phyloP scores from a whole-genome alignment of 1,140 invertebrate genomes.

The Charaxes varanes region DNA sequence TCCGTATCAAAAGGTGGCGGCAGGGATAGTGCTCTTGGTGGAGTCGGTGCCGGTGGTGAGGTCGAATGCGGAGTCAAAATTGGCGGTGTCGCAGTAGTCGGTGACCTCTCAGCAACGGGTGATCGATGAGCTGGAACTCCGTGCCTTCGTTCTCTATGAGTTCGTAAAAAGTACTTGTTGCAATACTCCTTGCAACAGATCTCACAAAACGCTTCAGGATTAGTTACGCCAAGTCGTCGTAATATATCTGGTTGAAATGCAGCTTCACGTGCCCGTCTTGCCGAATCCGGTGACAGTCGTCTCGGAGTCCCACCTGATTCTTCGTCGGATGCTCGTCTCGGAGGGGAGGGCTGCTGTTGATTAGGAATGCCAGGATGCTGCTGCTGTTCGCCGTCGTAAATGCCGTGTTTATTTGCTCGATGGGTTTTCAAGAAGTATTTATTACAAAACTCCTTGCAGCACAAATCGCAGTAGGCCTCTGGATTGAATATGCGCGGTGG shows the following conservation, averaged over 20 bases:
- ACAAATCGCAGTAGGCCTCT: slow-evolving; percentile 96
- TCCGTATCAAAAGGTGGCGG: slow-evolving; percentile 74
- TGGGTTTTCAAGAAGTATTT: slow-evolving; percentile 99
- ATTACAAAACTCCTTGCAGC: slow-evolving; percentile 99
- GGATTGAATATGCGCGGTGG: slow-evolving; percentile 92
- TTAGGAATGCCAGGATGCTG: slow-evolving; percentile 67
- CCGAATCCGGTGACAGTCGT: slow-evolving; percentile 76
- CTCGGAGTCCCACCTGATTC: slow-evolving; percentile 75
- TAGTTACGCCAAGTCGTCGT: slow-evolving; percentile 85
- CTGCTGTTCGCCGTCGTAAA: slow-evolving; percentile 76
- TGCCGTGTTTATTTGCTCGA: slow-evolving; percentile 95
- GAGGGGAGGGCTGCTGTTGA: slow-evolving; percentile 53
- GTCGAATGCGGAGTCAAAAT: slow-evolving; percentile 54
- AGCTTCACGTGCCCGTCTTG: slow-evolving; percentile 77
- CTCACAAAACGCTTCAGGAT: slow-evolving; percentile 93
- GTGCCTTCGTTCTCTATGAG: slow-evolving; percentile 91
- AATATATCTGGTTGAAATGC: slow-evolving; percentile 82
- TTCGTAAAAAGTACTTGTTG: slow-evolving; percentile 95
- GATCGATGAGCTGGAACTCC: slow-evolving; percentile 79
- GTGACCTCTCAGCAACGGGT: slow-evolving; percentile 71
- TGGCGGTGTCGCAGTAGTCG: slow-evolving; percentile 75
- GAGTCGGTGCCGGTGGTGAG: slow-evolving; percentile 62
- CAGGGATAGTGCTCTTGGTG: slow-evolving; percentile 77
- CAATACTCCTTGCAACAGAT: slow-evolving; percentile 96
- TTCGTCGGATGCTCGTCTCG: slow-evolving; percentile 64